phyloP scores from a whole-genome alignment of 2,888 invertebrate genomes.

The Leptinotarsa haldemani region DNA sequence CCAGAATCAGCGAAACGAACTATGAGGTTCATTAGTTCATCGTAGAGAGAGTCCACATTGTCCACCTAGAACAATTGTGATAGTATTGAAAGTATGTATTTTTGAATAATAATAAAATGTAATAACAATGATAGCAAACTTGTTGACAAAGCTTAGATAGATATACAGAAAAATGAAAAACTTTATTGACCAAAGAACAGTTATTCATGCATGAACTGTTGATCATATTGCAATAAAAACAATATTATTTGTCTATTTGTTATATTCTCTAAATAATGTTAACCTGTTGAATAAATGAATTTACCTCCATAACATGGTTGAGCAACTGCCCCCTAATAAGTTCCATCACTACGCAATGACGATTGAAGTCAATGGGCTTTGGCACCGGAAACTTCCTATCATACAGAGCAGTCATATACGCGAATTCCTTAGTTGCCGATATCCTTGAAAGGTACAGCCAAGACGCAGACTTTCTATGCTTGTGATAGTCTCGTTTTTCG shows the following conservation, averaged over 20 bases:
- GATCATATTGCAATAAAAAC: no score
- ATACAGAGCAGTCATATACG: conserved; percentile 94
- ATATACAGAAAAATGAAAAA: no score
- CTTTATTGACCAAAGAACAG: no score
- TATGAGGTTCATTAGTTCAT: conserved; percentile 93
- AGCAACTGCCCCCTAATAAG: conserved; percentile 84
- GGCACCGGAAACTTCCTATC: conserved; percentile 95
- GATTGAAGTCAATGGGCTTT: conserved; percentile 91
- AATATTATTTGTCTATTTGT: no score
- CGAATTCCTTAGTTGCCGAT: conserved; percentile 97
- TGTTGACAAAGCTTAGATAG: no score
- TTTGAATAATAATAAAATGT: no score
- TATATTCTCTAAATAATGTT: no score
- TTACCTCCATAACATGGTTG: conserved; percentile 71
- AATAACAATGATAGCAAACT: no score
- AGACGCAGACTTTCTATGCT: conserved; percentile 86
- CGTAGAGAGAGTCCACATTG: conserved; percentile 85
- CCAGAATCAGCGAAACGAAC: conserved; percentile 92
- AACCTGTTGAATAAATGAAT: background rate
- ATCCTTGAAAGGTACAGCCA: conserved; percentile 97
- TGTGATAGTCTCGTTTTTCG: conserved; percentile 96
- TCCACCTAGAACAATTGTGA: conserved; percentile 60
- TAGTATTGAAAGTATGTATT: no score
- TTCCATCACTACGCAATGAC: conserved; percentile 97
- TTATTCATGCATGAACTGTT: no score